Base-by-base conservation (phyloP, 1,140 invertebrate species). In the Antheraea pernyi region DNA sequence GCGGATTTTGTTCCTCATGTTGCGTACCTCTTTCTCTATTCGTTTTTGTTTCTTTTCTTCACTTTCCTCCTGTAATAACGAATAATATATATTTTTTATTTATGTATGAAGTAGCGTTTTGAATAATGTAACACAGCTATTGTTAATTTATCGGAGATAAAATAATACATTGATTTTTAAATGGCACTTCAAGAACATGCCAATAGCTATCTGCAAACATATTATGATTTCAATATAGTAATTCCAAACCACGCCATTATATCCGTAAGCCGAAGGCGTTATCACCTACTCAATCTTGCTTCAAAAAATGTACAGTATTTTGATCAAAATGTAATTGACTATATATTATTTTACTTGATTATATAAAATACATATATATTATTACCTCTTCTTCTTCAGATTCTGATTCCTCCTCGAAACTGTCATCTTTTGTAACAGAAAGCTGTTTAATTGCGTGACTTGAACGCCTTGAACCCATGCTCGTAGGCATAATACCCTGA, bases 1-100 rank as follows among this genome's bases (percentile, higher is more conserved):
- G 72, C 94, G 94, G n/a, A 97, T 93, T 91, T 97, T 97, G 65
- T 95, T 95, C 63, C 93, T 94, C 74, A 97, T 91, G 69, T 97
- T 93, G 83, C 97, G 96, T 10, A 97, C 85, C 88, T 97, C 96
- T 74, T 96, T 95, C 60, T 94, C 93, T 63, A 95, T 79, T 77
- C 96, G 93, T 68, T 96, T 96, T 75, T 96, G 96, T 62, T 95
- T 95, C 69, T 95, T 95, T 69, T 96, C 95, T 79, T 96, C 96
- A 37, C 95, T 94, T 59, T 95, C 95, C 82, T 95, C 95, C 86
- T 95, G 89, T 19, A 83, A 67, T 53, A 19, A 39, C 48, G 81
- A 61, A 67, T 68, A 62, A 65, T 42, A 42, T 30, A 30, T 30
- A 30, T 53, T 53, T 53, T 53, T 53, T 6, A 53, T 8, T 53